Base-by-base conservation (phyloP, 2,888 invertebrate genomes). In the Coleophora deauratella region DNA sequence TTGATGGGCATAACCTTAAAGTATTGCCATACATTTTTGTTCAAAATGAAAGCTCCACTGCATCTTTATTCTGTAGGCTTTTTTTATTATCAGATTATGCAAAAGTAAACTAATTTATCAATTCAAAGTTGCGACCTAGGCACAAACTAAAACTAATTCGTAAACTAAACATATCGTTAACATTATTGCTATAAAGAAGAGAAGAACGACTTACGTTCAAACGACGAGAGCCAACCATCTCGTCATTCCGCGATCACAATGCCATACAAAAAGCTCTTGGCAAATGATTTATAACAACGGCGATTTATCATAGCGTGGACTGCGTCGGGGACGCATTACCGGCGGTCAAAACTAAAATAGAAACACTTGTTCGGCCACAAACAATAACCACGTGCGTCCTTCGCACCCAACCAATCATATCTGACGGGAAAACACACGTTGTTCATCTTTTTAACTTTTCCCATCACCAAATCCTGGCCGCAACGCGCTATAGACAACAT, bases 341-440 rank as follows among this genome's bases (percentile, higher is more conserved):
- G 59, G 56, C 62, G 56, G 58, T 59, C 58, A 53, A 49, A 61
- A 56, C 59, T 54, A 57, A 64, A 66, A 64, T 63, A 64, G 60
- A 55, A 57, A 51, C 54, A 59, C 61, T 60, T 67, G 59, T 62
- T 65, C 62, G 55, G 57, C 51, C 54, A 56, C 59, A 59, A 58
- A 60, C 59, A 52, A 45, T 3, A 9, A 14, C 37, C 68, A 66
- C 70, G 70, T 67, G 66, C 66, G 66, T 43, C 55, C 59, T 59
- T 57, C 38, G 47, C 59, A 59, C 58, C 63, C 51, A 57, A 62
- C 71, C 62, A 66, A 62, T 65, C 65, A 70, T 68, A 59, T 73
- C 71, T 73, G 73, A 69, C 69, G 67, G 50, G 41, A 48, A 52
- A 21, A 44, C 44, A 41, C 27, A 27, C 27, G 14, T 33, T 38